Base-by-base conservation (phyloP, 2,113 vertebrate genomes). In the Trinectes maculatus region DNA sequence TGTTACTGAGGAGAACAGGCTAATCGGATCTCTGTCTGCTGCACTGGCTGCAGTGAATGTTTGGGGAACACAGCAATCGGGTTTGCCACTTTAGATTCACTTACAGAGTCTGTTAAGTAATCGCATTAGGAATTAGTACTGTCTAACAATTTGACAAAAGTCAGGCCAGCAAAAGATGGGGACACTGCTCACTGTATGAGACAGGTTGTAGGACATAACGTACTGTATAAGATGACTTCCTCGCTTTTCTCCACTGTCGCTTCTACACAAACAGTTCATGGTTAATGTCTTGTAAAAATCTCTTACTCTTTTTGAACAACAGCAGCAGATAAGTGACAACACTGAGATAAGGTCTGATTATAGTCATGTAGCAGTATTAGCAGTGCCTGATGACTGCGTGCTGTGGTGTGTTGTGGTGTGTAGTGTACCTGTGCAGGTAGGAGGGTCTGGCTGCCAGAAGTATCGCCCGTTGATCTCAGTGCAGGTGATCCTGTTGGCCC, bases 371-470 rank as follows among this genome's bases (percentile, higher is more conserved):
- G n/a, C n/a, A n/a, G n/a, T n/a, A n/a, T 49, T 19, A 11, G 36
- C 11, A 6, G 36, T 29, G 40, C 16, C 21, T 31, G 37, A 66
- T 40, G 33, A 5, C 0, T 6, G 11, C 39, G 11, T 55, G 63
- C 26, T 60, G 42, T 6, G 48, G 43, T 72, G 19, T n/a, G n/a
- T n/a, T n/a, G n/a, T n/a, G n/a, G n/a, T n/a, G n/a, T n/a, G 9
- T 28, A 6, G 9, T 31, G 15, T 91, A 98, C 96, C 96, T 69
- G 93, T 92, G 89, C 96, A 98, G 3, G 94, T 95, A 0, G 98
- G 98, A 0, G 97, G 98, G 84, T 97, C 96, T 0, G 98, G 98
- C 59, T 98, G 94, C 98, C 98, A 99, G 93, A 98, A 99, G 89
- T 96, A 99, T 29, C 97, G 94, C 59, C 94, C 96, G 58, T 96